Conservation (phyloP, 2,797 vertebrate species). For the Hydrolagus colliei region DNA sequence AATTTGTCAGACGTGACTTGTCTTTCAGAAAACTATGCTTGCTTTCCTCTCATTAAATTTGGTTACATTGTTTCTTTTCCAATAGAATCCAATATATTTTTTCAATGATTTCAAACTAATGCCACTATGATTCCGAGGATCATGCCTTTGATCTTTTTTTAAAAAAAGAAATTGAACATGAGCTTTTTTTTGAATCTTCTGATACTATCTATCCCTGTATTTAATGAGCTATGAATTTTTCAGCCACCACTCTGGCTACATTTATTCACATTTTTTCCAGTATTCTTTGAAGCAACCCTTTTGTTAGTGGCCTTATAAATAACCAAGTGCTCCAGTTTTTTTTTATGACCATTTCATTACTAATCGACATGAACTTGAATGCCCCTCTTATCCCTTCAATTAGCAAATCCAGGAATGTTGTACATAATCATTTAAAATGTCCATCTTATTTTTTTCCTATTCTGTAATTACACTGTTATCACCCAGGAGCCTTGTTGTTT, state of each 20-base stretch:
- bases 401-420: background rate
- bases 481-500: background rate
- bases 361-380: background rate
- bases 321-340: background rate
- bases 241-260: background rate
- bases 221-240: background rate
- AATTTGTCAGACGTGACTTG: background rate
- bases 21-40: background rate
- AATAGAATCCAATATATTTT: background rate
- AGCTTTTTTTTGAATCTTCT: slow-evolving; percentile 14
- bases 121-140: background rate
- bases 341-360: slow-evolving; percentile 8
- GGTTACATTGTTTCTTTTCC: background rate
- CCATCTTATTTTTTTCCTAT: background rate
- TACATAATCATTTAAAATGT: background rate
- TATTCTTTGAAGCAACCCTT: background rate
- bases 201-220: background rate
- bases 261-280: background rate
- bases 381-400: background rate
- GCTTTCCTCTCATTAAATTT: background rate
- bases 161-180: background rate
- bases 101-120: background rate
- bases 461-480: background rate
- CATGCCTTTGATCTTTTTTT: background rate
- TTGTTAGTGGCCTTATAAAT: background rate